Conservation (phyloP, 2,113 vertebrate genomes). For the Callopanchax toddi region DNA sequence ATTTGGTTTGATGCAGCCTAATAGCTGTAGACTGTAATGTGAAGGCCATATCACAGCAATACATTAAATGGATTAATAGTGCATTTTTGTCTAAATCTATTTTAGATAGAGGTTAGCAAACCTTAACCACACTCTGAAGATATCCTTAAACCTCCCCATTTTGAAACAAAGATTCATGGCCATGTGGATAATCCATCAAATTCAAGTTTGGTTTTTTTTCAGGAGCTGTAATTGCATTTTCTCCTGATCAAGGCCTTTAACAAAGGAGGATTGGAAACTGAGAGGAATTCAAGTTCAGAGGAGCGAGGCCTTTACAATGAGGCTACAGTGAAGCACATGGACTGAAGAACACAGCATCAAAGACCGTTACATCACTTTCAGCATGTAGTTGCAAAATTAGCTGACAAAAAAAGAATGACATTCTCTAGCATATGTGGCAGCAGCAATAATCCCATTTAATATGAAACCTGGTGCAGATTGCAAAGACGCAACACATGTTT, state of each 20-base stretch:
- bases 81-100: constrained; percentile 26
- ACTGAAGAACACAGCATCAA: background rate
- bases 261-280: constrained; percentile 51
- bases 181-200: constrained; percentile 69
- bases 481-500: constrained; percentile 70
- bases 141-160: constrained; percentile 38
- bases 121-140: constrained; percentile 25
- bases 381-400: constrained; percentile 52
- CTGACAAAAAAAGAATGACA: constrained; percentile 47
- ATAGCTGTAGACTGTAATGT: too few species aligned
- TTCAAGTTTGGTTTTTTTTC: constrained; percentile 45
- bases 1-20: too few species aligned
- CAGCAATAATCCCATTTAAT: constrained; percentile 57
- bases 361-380: constrained; percentile 35
- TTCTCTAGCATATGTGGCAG: constrained; percentile 22
- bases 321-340: constrained; percentile 40
- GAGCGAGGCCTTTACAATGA: constrained; percentile 68
- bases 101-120: constrained; percentile 26
- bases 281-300: constrained; percentile 69
- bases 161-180: constrained; percentile 42
- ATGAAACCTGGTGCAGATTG: constrained; percentile 54
- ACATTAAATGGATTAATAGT: too few species aligned
- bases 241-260: constrained; percentile 49
- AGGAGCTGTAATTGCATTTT: constrained; percentile 72
- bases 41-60: too few species aligned